phyloP scores from a whole-genome alignment of 2,113 vertebrate species.

The Atrichornis clamosus region DNA sequence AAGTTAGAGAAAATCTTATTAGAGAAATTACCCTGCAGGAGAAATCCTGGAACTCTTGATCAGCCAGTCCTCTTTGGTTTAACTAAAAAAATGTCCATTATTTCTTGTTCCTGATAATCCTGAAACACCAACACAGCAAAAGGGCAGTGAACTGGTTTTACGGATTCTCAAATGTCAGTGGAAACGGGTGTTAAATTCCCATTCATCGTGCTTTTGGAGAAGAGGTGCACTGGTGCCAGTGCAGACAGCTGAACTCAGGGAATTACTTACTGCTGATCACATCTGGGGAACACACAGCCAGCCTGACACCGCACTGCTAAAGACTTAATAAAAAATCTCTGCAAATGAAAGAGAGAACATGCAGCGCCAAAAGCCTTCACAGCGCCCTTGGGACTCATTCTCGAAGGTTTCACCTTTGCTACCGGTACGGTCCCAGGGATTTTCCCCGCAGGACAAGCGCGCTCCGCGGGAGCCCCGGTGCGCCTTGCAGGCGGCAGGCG shows the following conservation, averaged over 20 bases:
- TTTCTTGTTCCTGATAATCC: not conserved
- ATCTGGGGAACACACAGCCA: not conserved
- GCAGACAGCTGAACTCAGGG: not conserved
- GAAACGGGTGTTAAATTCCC: not conserved
- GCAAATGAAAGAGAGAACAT: accelerated
- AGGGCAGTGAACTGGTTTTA: accelerated
- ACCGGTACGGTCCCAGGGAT: accelerated
- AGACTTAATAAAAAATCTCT: accelerated
- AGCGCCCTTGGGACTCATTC: not conserved
- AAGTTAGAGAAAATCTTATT: not conserved
- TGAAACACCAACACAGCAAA: not conserved
- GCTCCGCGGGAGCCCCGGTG: accelerated
- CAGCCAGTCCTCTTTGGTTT: not conserved
- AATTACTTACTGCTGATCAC: not conserved
- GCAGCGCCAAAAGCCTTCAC: not conserved
- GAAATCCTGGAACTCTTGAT: not conserved
- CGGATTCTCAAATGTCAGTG: accelerated
- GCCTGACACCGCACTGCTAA: accelerated
- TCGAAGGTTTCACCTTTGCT: accelerated
- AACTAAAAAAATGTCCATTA: not conserved
- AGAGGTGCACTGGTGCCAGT: not conserved
- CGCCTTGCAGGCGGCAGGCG: not conserved
- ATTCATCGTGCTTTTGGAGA: not conserved
- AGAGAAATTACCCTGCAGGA: not conserved
- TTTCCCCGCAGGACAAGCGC: accelerated